These are phyloP conservation scores for Stegana nigrithorax DNA, from an alignment of 2,888 invertebrate genomes.

Conservation along the genomic window DNA sequence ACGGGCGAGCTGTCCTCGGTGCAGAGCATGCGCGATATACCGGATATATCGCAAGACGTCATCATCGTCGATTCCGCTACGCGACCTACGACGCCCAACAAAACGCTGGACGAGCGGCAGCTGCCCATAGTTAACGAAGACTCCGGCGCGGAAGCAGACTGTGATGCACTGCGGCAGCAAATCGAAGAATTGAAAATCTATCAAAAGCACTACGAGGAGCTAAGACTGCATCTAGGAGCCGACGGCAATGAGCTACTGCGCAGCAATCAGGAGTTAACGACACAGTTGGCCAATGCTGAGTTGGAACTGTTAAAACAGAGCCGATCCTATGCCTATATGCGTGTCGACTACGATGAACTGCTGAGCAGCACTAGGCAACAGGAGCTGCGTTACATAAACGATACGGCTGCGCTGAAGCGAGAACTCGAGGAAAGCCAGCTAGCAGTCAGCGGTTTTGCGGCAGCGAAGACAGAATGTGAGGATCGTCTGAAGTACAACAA, in stretches of 20 bases:
- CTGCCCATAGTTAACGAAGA: conserved; percentile 41
- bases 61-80: conserved; percentile 52
- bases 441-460: conserved; percentile 35
- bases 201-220: conserved; percentile 58
- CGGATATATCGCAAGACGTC: conserved; percentile 47
- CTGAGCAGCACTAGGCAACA: conserved; percentile 47
- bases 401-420: conserved; percentile 46
- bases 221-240: conserved; percentile 55
- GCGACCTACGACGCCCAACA: conserved; percentile 62
- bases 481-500: conserved; percentile 35
- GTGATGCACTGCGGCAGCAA: conserved; percentile 36
- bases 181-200: conserved; percentile 51
- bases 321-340: conserved; percentile 58
- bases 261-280: conserved; percentile 50
- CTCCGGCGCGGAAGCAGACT: conserved; percentile 32
- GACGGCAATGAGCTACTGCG: conserved; percentile 54
- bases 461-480: conserved; percentile 26
- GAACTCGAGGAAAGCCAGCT: conserved; percentile 46
- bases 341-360: conserved; percentile 60
- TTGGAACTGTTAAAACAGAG: conserved; percentile 45
- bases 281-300: conserved; percentile 49
- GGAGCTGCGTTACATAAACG: conserved; percentile 52
- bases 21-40: conserved; percentile 55
- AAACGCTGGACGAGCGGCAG: conserved; percentile 39
- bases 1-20: conserved; percentile 58